A percentile compares a stretch with the other conserved stretches of the same genome.
These are phyloP conservation scores for Nylanderia fulva DNA, from an alignment of 1,140 invertebrate genomes.

Conservation along the genomic window DNA sequence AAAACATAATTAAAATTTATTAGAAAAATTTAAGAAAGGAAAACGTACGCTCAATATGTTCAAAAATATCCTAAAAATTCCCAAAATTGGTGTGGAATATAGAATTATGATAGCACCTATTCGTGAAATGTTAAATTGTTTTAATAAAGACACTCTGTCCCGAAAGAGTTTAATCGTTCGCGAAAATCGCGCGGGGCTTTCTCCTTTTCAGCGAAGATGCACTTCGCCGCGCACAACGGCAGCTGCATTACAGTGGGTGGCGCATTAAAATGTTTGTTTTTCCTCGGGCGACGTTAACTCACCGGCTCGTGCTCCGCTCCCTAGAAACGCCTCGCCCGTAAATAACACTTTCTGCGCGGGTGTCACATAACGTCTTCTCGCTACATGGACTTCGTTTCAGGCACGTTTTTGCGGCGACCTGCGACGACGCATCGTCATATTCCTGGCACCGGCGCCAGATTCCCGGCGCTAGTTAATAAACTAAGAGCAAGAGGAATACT, in stretches of 20 bases:
- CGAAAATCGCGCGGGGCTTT: not conserved
- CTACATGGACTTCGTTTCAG: conserved; percentile 66
- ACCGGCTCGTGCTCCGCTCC: conserved; percentile 17
- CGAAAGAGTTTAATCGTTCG: not conserved
- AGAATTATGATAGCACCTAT: not conserved
- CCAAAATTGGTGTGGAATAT: not conserved
- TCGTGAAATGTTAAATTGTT: not conserved
- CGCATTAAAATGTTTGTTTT: conserved; percentile 63
- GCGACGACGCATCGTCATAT: conserved; percentile 45
- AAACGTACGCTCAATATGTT: not conserved
- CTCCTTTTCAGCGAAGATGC: not conserved
- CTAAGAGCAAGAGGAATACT: conserved; percentile 53
- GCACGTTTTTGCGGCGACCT: conserved; percentile 59
- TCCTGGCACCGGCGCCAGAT: conserved; percentile 54
- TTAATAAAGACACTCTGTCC: not conserved
- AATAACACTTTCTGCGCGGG: conserved; percentile 70
- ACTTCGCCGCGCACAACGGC: conserved; percentile 9
- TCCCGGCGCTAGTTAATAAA: conserved; percentile 71
- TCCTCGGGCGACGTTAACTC: conserved; percentile 46
- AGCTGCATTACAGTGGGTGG: conserved; percentile 52
- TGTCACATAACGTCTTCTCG: conserved; percentile 72
- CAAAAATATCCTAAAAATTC: not conserved
- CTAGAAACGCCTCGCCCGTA: conserved; percentile 53
- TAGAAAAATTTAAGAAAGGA: not conserved
- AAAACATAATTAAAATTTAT: not conserved